A percentile compares a stretch with the other conserved stretches of the same genome.
phyloP scores from a whole-genome alignment of 2,113 vertebrate species.

The Eurypyga helias region DNA sequence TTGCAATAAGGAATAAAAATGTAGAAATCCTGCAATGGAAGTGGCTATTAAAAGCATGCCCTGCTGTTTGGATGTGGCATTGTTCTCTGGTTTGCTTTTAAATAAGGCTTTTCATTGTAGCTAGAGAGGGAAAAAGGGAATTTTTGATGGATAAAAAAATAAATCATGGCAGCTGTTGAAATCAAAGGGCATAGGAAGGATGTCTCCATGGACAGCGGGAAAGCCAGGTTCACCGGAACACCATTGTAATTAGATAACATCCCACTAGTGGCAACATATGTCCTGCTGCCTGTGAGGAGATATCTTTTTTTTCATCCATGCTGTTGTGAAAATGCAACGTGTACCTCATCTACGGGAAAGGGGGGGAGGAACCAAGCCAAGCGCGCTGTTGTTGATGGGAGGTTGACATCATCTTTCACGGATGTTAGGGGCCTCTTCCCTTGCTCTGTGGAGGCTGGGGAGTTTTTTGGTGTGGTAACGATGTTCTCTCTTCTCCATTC shows the following conservation, averaged over 20 bases:
- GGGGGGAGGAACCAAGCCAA: neutral
- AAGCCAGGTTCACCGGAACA: neutral
- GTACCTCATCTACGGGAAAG: neutral
- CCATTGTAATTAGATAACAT: neutral
- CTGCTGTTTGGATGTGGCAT: neutral
- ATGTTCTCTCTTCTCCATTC: neutral
- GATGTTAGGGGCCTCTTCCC: neutral
- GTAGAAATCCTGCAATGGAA: neutral
- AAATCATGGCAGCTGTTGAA: neutral
- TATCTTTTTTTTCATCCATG: neutral
- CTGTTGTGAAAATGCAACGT: neutral
- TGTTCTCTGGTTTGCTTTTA: constrained; percentile 6
- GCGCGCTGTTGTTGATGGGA: neutral
- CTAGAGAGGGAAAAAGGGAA: neutral
- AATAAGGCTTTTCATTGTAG: neutral
- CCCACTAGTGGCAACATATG: neutral
- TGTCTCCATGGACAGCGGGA: neutral
- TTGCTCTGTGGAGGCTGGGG: neutral
- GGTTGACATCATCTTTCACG: neutral
- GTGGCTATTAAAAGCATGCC: neutral
- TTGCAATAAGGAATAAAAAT: neutral
- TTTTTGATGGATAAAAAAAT: neutral
- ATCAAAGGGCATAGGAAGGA: neutral
- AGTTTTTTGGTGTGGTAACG: neutral
- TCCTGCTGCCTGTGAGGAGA: neutral